Percentiles rank a stretch among this genome's conserved stretches.
These are phyloP conservation scores for Portunus trituberculatus DNA, from an alignment of 1,140 invertebrate genomes.

Conservation along the genomic window DNA sequence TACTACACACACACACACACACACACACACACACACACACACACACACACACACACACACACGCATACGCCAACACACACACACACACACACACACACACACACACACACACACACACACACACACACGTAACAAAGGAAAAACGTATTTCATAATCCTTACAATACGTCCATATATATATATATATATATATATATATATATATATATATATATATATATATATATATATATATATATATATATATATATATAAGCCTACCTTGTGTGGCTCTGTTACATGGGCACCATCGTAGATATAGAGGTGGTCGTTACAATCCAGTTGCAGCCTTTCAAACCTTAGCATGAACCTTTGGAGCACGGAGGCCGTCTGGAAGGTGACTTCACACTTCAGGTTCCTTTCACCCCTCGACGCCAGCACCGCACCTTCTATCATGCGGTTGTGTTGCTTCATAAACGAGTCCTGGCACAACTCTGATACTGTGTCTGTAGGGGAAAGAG, in stretches of 20 bases:
- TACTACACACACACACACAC: not conserved
- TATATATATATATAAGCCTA: constrained; percentile 80
- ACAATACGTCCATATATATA: not conserved
- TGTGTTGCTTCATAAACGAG: constrained; percentile 91
- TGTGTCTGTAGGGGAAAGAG: constrained; percentile 8
- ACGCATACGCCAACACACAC: not conserved
- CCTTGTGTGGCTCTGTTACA: constrained; percentile 91
- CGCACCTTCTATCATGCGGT: constrained; percentile 94
- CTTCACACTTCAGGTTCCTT: constrained; percentile 92
- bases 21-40: not conserved
- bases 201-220: constrained; percentile 23
- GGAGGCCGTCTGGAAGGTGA: constrained; percentile 92
- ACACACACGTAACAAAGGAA: not conserved
- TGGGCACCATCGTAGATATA: constrained; percentile 96
- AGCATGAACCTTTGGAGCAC: constrained; percentile 96
- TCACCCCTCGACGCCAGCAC: constrained; percentile 93
- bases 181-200: not conserved
- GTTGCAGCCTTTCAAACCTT: constrained; percentile 88
- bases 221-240: not conserved
- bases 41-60: not conserved
- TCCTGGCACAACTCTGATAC: constrained; percentile 87
- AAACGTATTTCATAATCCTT: not conserved
- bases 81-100: constrained; percentile 11
- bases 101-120: not conserved
- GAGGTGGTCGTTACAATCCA: constrained; percentile 96